Evolutionary conservation across 37 sponge, comb jelly and placozoan species (phyloP), one percentile per base, ranked within the genome.

Genomic region (Ephydatia muelleri): DNA sequence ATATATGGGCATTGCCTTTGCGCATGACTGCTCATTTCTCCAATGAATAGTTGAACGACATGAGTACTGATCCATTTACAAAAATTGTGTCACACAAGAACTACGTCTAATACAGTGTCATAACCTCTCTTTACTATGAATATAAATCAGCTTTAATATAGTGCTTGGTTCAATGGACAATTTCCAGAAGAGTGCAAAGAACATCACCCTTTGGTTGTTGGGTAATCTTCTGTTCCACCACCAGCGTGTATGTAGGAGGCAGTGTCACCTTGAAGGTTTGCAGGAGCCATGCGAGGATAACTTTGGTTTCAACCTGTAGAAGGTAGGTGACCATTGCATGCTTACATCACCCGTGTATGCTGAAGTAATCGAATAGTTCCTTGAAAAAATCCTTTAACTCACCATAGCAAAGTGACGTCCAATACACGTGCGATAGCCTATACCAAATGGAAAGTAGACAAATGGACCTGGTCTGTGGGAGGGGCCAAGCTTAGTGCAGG

Each of bases 331-430:
- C n/a, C n/a, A 57, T 57, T 14, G 16, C 19, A 43, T 43, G 43
- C 16, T 19, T 14, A 57, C 57, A 57, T n/a, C n/a, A 19, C 19
- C 16, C 4, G 47, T 4, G 8, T 4, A 43, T 43, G 8, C n/a
- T n/a, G 4, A 11, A 11, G 47, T 8, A n/a, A n/a, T n/a, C n/a
- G 4, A 8, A 4, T 43, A 43, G 6, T 11, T 11, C 8, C 4
- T 8, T 11, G 8, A 21, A n/a, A n/a, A n/a, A n/a, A 28, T 14
- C 19, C 14, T 39, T 71, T 1, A 34, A 8, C 77, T 76, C 12
- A 76, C 77, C 12, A 76, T 76, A 14, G 77, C 77, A 76, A 76
- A 76, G 77, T 76, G 77, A 39, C 37, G 33, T 5, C 77, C 77
- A 9, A 76, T 76, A 76, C 77, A 76, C 21, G 77, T 36, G 1